Percentiles rank a stretch among this genome's conserved stretches.
Conservation (phyloP, 2,797 vertebrate genomes). For the Apodemus agrarius region DNA sequence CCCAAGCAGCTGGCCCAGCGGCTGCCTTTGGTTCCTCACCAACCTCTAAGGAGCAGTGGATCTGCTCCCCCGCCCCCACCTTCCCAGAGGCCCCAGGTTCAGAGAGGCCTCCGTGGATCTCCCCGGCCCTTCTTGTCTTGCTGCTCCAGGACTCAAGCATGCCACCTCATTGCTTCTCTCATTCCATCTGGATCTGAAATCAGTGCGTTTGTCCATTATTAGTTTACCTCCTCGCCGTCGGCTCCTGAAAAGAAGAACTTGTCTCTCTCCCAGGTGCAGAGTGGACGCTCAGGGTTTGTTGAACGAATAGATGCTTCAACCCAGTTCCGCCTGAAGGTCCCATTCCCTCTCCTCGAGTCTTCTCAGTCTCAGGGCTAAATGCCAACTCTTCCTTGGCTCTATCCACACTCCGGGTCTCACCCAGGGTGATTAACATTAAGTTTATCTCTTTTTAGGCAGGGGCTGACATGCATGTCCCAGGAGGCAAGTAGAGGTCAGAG, state of each 20-base stretch:
- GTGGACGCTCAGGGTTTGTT: not conserved
- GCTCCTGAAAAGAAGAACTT: not conserved
- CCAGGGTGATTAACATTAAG: not conserved
- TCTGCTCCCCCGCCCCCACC: too few relatives aligned
- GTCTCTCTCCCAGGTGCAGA: not conserved
- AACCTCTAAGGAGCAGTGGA: not conserved
- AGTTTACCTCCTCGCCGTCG: not conserved
- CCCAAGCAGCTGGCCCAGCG: not conserved
- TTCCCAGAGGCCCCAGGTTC: not conserved
- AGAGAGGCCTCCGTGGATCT: too few relatives aligned
- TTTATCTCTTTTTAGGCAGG: not conserved
- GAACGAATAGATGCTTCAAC: not conserved
- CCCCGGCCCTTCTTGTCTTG: not conserved
- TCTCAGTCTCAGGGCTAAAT: not conserved
- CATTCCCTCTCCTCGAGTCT: not conserved
- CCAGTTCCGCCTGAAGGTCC: not conserved
- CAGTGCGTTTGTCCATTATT: not conserved
- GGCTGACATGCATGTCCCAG: not conserved
- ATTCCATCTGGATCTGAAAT: not conserved
- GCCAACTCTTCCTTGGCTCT: not conserved
- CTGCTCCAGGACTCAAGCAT: fast-evolving
- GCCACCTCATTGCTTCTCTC: not conserved
- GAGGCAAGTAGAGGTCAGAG: too few relatives aligned
- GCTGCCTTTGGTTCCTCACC: not conserved
- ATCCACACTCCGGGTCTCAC: too few relatives aligned